phyloP scores from a whole-genome alignment of 2,888 invertebrate species.

The Lycophotia porphyrea region DNA sequence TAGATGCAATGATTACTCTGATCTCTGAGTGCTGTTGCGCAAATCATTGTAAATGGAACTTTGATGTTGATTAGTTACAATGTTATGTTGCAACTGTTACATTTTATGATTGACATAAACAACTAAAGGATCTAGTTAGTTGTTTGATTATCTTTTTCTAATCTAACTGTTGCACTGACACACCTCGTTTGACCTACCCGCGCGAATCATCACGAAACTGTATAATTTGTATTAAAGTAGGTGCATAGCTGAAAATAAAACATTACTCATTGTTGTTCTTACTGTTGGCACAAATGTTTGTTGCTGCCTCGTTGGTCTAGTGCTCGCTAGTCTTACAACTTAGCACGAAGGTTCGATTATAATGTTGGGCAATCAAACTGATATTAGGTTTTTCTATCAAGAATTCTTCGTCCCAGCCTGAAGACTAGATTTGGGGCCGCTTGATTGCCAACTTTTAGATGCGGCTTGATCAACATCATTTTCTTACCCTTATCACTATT shows the following conservation, averaged over 20 bases:
- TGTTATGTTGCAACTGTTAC: background rate
- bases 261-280: background rate
- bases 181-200: background rate
- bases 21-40: constrained; percentile 2
- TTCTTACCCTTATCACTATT: no score
- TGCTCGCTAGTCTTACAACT: background rate
- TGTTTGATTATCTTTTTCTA: background rate
- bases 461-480: no score
- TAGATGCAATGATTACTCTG: constrained; percentile 13
- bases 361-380: no score
- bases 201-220: background rate
- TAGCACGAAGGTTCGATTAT: no score
- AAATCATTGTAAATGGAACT: constrained; percentile 13
- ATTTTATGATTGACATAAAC: background rate
- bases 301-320: background rate
- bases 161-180: background rate
- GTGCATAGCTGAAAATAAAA: background rate
- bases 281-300: background rate
- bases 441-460: no score
- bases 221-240: background rate
- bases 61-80: background rate
- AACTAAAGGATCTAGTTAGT: background rate
- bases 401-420: no score
- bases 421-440: no score
- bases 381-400: no score